Evolutionary conservation across 2,888 invertebrate genomes (phyloP).

Genomic region (Ophioninae sp.): DNA sequence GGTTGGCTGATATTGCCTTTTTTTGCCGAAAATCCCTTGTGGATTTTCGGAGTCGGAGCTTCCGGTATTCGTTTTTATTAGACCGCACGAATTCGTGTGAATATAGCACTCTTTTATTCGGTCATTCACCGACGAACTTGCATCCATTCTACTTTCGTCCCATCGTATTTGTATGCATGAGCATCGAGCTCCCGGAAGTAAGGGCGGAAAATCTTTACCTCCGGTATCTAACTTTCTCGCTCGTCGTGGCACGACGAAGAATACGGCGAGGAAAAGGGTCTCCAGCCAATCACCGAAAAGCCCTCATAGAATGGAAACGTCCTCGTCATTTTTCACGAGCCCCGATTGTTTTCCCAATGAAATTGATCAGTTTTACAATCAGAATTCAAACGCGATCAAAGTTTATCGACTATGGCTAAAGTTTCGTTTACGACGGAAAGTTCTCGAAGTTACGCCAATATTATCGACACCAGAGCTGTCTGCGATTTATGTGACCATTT

Average conservation of each 20-base stretch:
- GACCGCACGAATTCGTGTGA: slow-evolving; percentile 1
- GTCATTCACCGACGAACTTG: slow-evolving; percentile 14
- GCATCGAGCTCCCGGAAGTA: not conserved
- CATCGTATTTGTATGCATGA: slow-evolving; percentile 29
- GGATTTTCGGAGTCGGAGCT: slow-evolving; percentile 29
- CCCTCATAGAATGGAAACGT: not conserved
- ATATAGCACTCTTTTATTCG: slow-evolving; percentile 7
- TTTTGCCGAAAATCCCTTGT: slow-evolving; percentile 13
- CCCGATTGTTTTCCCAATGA: not conserved
- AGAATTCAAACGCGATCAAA: not conserved
- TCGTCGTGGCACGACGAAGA: not conserved
- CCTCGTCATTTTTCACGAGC: slow-evolving; percentile 3
- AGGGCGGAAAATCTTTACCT: not conserved
- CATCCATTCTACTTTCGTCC: slow-evolving; percentile 4
- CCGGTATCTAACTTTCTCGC: not conserved
- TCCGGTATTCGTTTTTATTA: slow-evolving; percentile 40
- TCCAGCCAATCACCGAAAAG: not conserved
- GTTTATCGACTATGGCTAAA: not conserved
- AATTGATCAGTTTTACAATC: not conserved
- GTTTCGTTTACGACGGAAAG: not conserved
- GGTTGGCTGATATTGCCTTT: slow-evolving; percentile 23
- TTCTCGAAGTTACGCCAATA: not conserved
- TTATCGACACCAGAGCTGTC: not conserved
- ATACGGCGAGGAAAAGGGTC: not conserved
- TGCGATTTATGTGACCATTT: not conserved